Conservation (phyloP, 2,888 invertebrate species). For the Agrotis clavis region DNA sequence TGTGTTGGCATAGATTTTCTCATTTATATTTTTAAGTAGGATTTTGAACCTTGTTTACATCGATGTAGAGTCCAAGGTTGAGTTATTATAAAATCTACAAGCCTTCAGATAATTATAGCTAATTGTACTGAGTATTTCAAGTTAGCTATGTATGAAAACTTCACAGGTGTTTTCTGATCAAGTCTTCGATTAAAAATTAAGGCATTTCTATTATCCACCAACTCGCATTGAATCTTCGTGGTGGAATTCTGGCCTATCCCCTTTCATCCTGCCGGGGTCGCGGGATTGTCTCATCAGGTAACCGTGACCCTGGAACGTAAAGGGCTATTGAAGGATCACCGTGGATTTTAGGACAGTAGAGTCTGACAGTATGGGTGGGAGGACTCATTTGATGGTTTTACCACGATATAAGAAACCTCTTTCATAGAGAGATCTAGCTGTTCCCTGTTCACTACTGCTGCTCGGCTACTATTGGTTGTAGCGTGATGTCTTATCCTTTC, state of each 20-base stretch:
- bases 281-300: no score
- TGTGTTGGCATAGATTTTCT: conserved; percentile 36
- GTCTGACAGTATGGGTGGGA: no score
- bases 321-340: no score
- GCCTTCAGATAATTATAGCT: conserved; percentile 6
- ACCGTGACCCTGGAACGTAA: no score
- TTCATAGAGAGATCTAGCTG: no score
- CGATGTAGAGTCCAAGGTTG: neutral
- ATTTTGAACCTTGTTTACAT: conserved; percentile 21
- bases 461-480: no score
- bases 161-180: neutral
- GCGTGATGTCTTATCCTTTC: no score
- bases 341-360: no score
- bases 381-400: no score
- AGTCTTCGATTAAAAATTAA: neutral
- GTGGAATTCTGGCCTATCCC: neutral
- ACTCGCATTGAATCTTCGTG: neutral
- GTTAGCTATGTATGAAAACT: neutral
- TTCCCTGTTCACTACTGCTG: no score
- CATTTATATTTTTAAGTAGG: conserved; percentile 42
- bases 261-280: no score
- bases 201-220: neutral
- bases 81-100: neutral
- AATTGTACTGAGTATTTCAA: conserved; percentile 13
- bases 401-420: no score